These are phyloP conservation scores for Lacerta viridis DNA, from an alignment of 2,797 vertebrate species.

Conservation along the genomic window DNA sequence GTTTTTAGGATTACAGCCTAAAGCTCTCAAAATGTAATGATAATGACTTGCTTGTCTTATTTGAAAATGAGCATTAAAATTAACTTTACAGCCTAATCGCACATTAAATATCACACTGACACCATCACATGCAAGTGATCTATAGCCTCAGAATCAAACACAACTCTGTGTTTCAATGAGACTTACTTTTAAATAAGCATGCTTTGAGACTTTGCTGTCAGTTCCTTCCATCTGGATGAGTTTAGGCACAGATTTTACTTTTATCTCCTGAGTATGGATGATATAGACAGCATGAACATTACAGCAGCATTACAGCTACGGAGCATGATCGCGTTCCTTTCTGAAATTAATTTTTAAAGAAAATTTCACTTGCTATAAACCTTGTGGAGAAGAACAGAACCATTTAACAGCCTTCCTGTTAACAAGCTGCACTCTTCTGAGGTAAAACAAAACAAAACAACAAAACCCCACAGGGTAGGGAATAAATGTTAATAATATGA, in stretches of 20 bases:
- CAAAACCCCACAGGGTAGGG: constrained; percentile 21
- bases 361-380: constrained; percentile 53
- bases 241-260: constrained; percentile 69
- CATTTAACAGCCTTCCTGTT: constrained; percentile 53
- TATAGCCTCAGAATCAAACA: constrained; percentile 50
- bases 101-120: constrained; percentile 17
- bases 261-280: constrained; percentile 59
- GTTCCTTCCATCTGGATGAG: neutral
- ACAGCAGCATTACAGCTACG: constrained; percentile 57
- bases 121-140: constrained; percentile 62
- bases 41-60: neutral
- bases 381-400: constrained; percentile 57
- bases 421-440: constrained; percentile 66
- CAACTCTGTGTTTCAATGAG: constrained; percentile 4
- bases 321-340: constrained; percentile 59
- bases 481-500: constrained; percentile 55
- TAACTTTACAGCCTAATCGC: neutral
- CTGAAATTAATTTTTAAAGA: constrained; percentile 62
- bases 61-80: constrained; percentile 15
- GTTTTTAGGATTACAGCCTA: neutral
- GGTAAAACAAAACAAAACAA: constrained; percentile 40
- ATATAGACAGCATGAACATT: constrained; percentile 61
- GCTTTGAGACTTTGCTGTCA: neutral
- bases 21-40: neutral
- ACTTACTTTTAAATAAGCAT: neutral